Base-by-base conservation (phyloP, 2,113 vertebrate genomes). In the Microcebus murinus region DNA sequence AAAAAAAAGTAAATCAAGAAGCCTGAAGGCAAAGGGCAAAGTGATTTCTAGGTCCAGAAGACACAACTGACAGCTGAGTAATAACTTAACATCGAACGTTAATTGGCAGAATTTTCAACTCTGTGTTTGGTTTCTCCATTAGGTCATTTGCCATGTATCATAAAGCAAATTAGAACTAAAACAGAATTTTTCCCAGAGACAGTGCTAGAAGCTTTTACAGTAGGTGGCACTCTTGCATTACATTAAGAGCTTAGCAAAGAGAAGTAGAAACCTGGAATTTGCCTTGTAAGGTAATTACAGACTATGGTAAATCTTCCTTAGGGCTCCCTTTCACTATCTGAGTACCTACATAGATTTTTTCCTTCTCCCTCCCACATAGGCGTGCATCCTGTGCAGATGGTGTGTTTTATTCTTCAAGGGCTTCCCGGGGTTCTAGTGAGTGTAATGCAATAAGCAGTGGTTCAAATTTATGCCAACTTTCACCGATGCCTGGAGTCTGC, bases 181-280 rank as follows among this genome's bases (percentile, higher is more conserved):
- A 20, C 48, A 95, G 61, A 87, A 48, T 29, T 73, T 88, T 52
- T 36, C 17, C 21, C 39, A 73, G 76, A 77, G 18, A 20, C 34
- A 57, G 50, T 36, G 6, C 71, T 81, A 48, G 17, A 36, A 91
- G 57, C 23, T 85, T 87, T 74, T 52, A 96, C 94, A 97, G 96
- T 45, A 98, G 96, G 90, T 94, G 97, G 94, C 95, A 95, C 90
- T 83, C 90, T 97, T 87, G 82, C 34, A 31, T 71, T 39, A 36
- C 31, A 29, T 83, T 87, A 39, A 63, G 45, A 80, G 27, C 63
- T 85, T n/a, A 71, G 67, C 76, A 91, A 67, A 61, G n/a, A 18
- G 6, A 1, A 20, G 13, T 65, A 73, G 11, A 39, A 95, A 11
- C 9, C 29, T 45, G 84, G 59, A 68, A 42, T 81, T 76, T 65